Evolutionary conservation across 2,888 invertebrate species (phyloP).

Genomic region (Ptycholaimellus sp.): DNA sequence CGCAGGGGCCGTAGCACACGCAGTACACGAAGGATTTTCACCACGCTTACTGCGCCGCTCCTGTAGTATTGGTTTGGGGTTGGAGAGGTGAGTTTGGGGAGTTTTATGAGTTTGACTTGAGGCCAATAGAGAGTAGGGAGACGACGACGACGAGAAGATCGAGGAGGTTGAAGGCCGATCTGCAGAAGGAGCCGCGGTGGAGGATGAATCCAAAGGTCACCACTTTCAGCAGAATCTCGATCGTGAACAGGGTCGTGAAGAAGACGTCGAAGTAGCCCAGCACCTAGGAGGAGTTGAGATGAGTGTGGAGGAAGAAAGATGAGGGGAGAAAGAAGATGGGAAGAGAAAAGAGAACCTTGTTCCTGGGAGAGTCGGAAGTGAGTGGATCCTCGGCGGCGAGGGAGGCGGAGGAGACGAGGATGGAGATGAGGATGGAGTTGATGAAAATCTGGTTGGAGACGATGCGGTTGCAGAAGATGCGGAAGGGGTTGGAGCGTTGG

Average conservation of each 20-base stretch:
- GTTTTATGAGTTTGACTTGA: background rate
- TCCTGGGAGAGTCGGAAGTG: too few species aligned
- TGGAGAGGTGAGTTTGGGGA: background rate
- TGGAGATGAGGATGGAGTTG: too few species aligned
- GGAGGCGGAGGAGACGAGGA: too few species aligned
- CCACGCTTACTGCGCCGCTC: conserved; percentile 34
- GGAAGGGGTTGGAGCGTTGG: too few species aligned
- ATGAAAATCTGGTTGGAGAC: too few species aligned
- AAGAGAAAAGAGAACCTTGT: too few species aligned
- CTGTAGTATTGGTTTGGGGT: background rate
- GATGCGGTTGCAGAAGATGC: too few species aligned
- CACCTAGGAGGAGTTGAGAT: conserved; percentile 46
- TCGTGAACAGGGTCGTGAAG: conserved; percentile 83
- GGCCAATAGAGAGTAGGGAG: conserved; percentile 59
- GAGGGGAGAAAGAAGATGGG: too few species aligned
- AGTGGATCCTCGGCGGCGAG: conserved; percentile 44
- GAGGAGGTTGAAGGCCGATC: conserved; percentile 83
- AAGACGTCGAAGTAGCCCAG: conserved; percentile 77
- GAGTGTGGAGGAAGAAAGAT: too few species aligned
- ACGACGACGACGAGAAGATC: conserved; percentile 89
- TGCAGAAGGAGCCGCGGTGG: conserved; percentile 83
- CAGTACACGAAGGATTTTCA: conserved; percentile 78
- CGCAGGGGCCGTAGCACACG: conserved; percentile 82
- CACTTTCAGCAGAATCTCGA: conserved; percentile 78
- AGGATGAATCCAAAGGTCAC: conserved; percentile 77